phyloP scores from a whole-genome alignment of 2,888 invertebrate genomes.

The Thelaira solivaga region DNA sequence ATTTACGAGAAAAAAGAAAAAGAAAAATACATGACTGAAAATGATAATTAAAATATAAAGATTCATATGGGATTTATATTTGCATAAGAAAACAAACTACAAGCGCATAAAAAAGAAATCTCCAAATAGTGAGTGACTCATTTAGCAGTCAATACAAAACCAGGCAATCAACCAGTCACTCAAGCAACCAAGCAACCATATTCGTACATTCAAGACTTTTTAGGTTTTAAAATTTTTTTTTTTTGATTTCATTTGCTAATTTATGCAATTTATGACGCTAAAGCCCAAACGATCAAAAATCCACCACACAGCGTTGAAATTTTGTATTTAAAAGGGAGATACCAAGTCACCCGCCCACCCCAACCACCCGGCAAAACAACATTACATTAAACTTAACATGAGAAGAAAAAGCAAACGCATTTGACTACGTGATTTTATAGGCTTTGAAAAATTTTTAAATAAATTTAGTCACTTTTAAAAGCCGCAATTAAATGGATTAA shows the following conservation, averaged over 20 bases:
- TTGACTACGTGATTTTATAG: constrained; percentile 46
- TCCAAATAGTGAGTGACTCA: constrained; percentile 41
- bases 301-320: constrained; percentile 48
- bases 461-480: constrained; percentile 57
- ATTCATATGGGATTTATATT: too few species aligned
- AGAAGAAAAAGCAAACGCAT: not conserved
- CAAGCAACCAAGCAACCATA: too few species aligned
- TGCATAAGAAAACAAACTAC: not conserved
- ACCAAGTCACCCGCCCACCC: not conserved
- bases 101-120: not conserved
- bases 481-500: constrained; percentile 54
- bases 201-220: not conserved
- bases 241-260: constrained; percentile 23
- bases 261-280: constrained; percentile 40
- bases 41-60: constrained; percentile 30
- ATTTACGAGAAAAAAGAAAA: constrained; percentile 1
- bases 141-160: not conserved
- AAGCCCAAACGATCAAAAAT: constrained; percentile 9
- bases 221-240: not conserved
- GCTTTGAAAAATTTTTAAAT: constrained; percentile 29
- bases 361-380: not conserved
- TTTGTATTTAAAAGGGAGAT: constrained; percentile 9
- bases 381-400: constrained; percentile 3
- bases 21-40: not conserved
- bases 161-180: too few species aligned